Conservation (phyloP, 1,140 invertebrate genomes). For the Euwallacea fornicatus region DNA sequence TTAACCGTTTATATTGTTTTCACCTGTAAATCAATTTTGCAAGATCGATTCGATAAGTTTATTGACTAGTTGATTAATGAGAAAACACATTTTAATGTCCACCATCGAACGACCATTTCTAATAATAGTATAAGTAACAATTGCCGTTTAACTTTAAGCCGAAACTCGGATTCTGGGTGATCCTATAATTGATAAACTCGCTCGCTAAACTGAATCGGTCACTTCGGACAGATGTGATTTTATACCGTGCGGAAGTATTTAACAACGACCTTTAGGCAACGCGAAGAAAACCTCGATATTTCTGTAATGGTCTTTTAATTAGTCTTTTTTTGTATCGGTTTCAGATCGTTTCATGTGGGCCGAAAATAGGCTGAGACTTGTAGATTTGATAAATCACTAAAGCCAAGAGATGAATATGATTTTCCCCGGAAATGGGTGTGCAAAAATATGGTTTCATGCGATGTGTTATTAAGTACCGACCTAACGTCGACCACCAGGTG, state of each 20-base stretch:
- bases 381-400: too few relatives aligned
- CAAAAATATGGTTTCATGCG: too few relatives aligned
- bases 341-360: too few relatives aligned
- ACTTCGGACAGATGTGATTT: slow-evolving; percentile 21
- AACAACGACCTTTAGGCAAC: slow-evolving; percentile 9
- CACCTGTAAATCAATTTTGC: background rate
- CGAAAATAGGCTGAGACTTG: too few relatives aligned
- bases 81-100: background rate
- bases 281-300: slow-evolving; percentile 30
- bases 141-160: too few relatives aligned
- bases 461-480: too few relatives aligned
- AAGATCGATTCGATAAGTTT: background rate
- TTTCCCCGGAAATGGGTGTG: too few relatives aligned
- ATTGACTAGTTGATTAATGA: too few relatives aligned
- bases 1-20: background rate
- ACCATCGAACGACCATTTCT: background rate
- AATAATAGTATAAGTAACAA: background rate
- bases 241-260: slow-evolving; percentile 30
- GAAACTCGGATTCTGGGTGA: too few relatives aligned
- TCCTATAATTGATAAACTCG: background rate
- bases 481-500: background rate
- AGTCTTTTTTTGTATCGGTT: background rate
- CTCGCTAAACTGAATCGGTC: slow-evolving; percentile 20
- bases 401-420: too few relatives aligned
- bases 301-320: slow-evolving; percentile 18